Evolutionary conservation across 2,888 invertebrate genomes (phyloP).

Genomic region (Drosophila subquinaria): DNA sequence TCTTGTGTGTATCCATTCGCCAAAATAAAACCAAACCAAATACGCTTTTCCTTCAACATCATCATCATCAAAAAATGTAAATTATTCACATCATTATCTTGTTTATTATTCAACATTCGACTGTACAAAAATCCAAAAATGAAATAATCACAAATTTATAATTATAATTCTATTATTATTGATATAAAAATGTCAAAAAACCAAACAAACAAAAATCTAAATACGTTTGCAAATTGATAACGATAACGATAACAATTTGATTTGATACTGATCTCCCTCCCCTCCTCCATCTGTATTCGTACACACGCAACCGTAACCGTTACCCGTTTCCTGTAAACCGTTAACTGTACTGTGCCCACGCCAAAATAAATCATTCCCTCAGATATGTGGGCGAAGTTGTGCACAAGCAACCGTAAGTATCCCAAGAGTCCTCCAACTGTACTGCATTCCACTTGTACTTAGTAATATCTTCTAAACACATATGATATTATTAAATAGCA

Average conservation of each 20-base stretch:
- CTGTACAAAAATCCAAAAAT: conserved; percentile 35
- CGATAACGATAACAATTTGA: conserved; percentile 55
- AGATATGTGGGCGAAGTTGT: conserved; percentile 91
- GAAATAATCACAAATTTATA: conserved; percentile 28
- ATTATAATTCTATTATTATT: conserved; percentile 19
- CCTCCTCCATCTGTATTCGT: conserved; percentile 30
- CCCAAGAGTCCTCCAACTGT: conserved; percentile 31
- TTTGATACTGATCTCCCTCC: conserved; percentile 50
- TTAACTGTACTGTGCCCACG: conserved; percentile 35
- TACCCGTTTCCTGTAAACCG: conserved; percentile 33
- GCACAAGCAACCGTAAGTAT: conserved; percentile 91
- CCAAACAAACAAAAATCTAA: conserved; percentile 7
- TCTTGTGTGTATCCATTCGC: conserved; percentile 46
- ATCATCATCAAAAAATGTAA: conserved; percentile 49
- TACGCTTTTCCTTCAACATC: conserved; percentile 43
- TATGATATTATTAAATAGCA: conserved; percentile 13
- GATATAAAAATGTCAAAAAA: conserved; percentile 10
- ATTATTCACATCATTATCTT: conserved; percentile 33
- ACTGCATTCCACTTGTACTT: conserved; percentile 2
- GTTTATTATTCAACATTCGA: conserved; percentile 15
- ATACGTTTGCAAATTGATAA: conserved; percentile 49
- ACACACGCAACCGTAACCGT: conserved; percentile 40
- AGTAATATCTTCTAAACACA: not conserved
- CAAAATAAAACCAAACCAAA: conserved; percentile 20
- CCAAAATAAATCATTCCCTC: conserved; percentile 63